Percentiles rank a stretch among this genome's conserved stretches.
phyloP scores from a whole-genome alignment of 2,888 invertebrate genomes.

The Brachylomia viminalis region DNA sequence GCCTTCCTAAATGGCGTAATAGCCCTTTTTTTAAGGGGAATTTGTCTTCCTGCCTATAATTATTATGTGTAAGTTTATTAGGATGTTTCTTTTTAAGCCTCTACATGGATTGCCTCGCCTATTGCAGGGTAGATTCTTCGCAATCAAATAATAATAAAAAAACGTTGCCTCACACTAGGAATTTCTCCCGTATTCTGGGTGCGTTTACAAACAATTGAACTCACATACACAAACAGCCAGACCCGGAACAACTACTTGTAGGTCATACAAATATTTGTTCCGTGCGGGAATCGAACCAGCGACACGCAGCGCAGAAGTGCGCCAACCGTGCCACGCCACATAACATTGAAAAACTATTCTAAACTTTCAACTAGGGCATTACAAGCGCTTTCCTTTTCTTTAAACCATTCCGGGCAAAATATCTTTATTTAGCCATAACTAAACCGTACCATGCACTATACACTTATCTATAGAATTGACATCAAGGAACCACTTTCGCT shows the following conservation, averaged over 20 bases:
- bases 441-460: slow-evolving; percentile 14
- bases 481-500: slow-evolving; percentile 64
- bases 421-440: slow-evolving; percentile 32
- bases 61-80: not conserved
- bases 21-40: too few species aligned
- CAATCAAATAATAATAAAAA: too few species aligned
- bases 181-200: too few species aligned
- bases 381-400: not conserved
- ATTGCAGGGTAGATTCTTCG: not conserved
- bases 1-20: too few species aligned
- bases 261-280: too few species aligned
- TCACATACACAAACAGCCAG: too few species aligned
- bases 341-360: not conserved
- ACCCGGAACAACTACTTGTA: too few species aligned
- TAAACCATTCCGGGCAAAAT: not conserved
- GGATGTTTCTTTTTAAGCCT: not conserved
- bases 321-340: too few species aligned
- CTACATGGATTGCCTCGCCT: not conserved
- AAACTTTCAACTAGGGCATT: not conserved
- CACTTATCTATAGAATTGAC: slow-evolving; percentile 61
- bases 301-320: too few species aligned
- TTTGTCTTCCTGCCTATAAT: not conserved
- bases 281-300: too few species aligned
- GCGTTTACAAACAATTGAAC: too few species aligned
- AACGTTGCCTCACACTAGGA: too few species aligned